Percentiles rank a stretch among this genome's conserved stretches.
Evolutionary conservation across 2,888 invertebrate species (phyloP).

Genomic region (Drosophila algonquin): DNA sequence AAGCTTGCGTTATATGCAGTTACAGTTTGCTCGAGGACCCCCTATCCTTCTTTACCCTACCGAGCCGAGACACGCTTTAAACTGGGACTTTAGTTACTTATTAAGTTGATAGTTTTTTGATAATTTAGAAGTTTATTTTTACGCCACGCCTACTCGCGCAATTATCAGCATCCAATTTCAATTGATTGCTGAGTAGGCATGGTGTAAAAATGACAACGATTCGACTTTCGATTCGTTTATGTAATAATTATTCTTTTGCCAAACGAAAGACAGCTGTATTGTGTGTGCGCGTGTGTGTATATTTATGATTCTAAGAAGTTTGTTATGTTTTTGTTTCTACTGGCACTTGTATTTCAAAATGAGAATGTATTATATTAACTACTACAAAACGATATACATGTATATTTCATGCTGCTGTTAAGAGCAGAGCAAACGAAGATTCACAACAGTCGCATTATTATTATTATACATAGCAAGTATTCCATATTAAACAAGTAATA

Average conservation of each 20-base stretch:
- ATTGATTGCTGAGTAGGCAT: constrained; percentile 58
- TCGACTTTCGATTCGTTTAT: constrained; percentile 31
- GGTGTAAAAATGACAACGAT: constrained; percentile 59
- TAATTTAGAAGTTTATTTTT: constrained; percentile 52
- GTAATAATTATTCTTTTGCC: constrained; percentile 20
- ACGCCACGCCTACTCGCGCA: constrained; percentile 61
- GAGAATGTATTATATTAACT: constrained; percentile 72
- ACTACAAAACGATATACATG: constrained; percentile 63
- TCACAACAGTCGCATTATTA: constrained; percentile 58
- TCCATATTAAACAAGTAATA: constrained; percentile 70
- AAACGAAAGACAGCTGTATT: constrained; percentile 39
- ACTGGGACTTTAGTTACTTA: constrained; percentile 74
- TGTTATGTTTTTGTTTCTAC: constrained; percentile 70
- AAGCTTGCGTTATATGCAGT: constrained; percentile 18
- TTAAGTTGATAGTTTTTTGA: constrained; percentile 57
- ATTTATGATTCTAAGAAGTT: constrained; percentile 57
- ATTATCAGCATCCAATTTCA: constrained; percentile 58
- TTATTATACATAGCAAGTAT: constrained; percentile 65
- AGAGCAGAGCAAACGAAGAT: constrained; percentile 56
- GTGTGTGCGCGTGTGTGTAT: constrained; percentile 61
- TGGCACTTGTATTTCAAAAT: constrained; percentile 60
- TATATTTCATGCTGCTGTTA: constrained; percentile 65
- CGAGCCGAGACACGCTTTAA: constrained; percentile 47
- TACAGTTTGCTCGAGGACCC: constrained; percentile 7
- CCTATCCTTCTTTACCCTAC: not conserved